Base-by-base conservation (phyloP, 2,888 invertebrate genomes). In the Leucozona laternaria region DNA sequence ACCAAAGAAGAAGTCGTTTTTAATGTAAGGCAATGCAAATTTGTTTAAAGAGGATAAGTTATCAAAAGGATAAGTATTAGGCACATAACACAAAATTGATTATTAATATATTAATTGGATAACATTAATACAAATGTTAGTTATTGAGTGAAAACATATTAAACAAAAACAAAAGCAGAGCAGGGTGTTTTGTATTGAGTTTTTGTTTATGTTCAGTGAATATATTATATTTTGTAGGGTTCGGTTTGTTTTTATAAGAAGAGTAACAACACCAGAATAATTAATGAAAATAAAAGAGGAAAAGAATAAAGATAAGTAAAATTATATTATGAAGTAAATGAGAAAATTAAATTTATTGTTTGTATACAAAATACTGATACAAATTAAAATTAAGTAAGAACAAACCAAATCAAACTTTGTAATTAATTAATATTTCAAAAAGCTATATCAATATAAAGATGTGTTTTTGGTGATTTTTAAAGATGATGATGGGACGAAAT, bases 21-120 rank as follows among this genome's bases (percentile, higher is more conserved):
- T 68, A n/a, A 89, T 88, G 79, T 86, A 88, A 88, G 89, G 79
- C 81, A 77, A 87, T 90, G 89, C 78, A 45, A 70, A 45, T 72
- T 76, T 88, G 45, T 80, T 78, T 58, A 66, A 43, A 70, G 48
- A 50, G 64, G 31, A 31, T 48, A 66, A 31, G 17, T 34, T 80
- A 68, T 66, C 40, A 68, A 48, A 40, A 50, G 43, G 50, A 66
- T 79, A 75, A 76, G 53, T 45, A 57, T 48, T 68, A 85, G 28
- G 50, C 40, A 66, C 50, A 60, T 50, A 15, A 43, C 53, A 50
- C 43, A 3, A 20, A 53, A 43, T 11, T 15, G 15, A 28, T 25
- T 66, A 37, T 50, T 72, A 13, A 43, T 60, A 55, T 60, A 55
- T 71, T 53, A 45, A 66, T 84, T 89, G 89, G 62, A 68, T 43